Percentiles rank a stretch among this genome's conserved stretches.
These are phyloP conservation scores for Cephalophus harveyi DNA, from an alignment of 2,113 vertebrate genomes.

Conservation along the genomic window DNA sequence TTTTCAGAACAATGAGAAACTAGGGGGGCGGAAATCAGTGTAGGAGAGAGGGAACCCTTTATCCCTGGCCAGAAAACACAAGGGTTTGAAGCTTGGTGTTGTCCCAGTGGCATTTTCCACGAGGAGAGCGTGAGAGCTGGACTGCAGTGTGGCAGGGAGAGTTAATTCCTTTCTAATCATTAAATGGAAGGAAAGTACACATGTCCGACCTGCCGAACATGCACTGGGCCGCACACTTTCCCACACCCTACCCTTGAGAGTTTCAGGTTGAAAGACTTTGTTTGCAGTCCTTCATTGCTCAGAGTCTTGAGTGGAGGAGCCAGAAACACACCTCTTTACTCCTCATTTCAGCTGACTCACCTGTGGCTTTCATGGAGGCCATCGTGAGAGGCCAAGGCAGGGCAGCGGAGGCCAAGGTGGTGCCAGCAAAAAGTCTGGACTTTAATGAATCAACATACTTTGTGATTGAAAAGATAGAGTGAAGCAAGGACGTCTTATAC, in stretches of 20 bases:
- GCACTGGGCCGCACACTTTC: not conserved
- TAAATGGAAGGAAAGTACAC: constrained; percentile 36
- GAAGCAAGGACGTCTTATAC: not conserved
- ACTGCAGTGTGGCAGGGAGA: not conserved
- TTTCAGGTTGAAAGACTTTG: constrained; percentile 38
- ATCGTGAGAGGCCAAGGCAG: constrained; percentile 10
- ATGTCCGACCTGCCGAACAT: constrained; percentile 31
- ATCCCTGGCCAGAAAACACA: not conserved
- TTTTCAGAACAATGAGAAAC: not conserved
- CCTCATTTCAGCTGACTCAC: constrained; percentile 52
- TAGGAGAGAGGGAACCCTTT: not conserved
- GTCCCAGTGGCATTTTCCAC: not conserved
- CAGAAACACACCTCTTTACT: constrained; percentile 54
- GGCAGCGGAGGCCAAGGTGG: not conserved
- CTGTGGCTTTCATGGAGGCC: not conserved
- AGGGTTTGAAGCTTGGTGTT: not conserved
- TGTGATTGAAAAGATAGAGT: not conserved
- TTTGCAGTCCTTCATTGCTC: constrained; percentile 32
- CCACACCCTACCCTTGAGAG: constrained; percentile 62
- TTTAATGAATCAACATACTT: constrained; percentile 19
- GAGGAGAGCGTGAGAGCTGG: not conserved
- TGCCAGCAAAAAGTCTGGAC: not conserved
- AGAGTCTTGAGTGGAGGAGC: constrained; percentile 28
- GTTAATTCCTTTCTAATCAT: constrained; percentile 56
- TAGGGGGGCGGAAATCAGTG: not conserved